Base-by-base conservation (phyloP, 2,797 vertebrate species). In the Melanotaenia nigrans region DNA sequence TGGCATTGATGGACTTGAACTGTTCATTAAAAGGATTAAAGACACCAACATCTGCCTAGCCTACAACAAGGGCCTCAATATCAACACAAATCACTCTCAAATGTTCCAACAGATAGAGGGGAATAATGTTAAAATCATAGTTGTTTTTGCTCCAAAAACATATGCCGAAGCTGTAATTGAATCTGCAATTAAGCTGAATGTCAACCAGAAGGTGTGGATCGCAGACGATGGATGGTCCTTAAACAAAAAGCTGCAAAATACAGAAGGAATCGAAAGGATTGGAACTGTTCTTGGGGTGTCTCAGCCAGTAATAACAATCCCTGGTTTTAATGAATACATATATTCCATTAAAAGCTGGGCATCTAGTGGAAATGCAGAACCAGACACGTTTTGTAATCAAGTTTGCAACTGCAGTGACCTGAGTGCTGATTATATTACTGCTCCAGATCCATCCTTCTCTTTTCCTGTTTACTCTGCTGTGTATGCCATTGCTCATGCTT, bases 141-240 rank as follows among this genome's bases (percentile, higher is more conserved):
- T 97, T 0, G 78, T 96, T 51, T 96, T 95, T 35, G 64, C 94
- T 4, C 28, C 7, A 14, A 59, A 60, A 54, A 0, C 0, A 6
- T 71, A 30, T 0, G 92, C 87, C 5, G 57, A 42, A 32, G n/a
- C 66, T 0, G 87, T 97, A 68, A 92, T 96, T 1, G 0, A 83
- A 45, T 86, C 92, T 0, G 95, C 94, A 40, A 75, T 96, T 38
- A 35, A 75, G 73, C 68, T 72, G 45, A 94, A 96, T 0, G 2
- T 97, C 63, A 93, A 82, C 0, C 77, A 90, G 60, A 96, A 95
- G 71, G 95, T 97, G 55, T 97, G 96, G 96, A 90, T 97, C 1
- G 95, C 94, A 16, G 92, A 90, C 0, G 96, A 97, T 38, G 81
- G 85, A 10, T 96, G 96, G 96, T 87, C 90, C 0, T 74, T 96